Evolutionary conservation across 2,888 invertebrate species (phyloP).

Genomic region (Andrena marginata): DNA sequence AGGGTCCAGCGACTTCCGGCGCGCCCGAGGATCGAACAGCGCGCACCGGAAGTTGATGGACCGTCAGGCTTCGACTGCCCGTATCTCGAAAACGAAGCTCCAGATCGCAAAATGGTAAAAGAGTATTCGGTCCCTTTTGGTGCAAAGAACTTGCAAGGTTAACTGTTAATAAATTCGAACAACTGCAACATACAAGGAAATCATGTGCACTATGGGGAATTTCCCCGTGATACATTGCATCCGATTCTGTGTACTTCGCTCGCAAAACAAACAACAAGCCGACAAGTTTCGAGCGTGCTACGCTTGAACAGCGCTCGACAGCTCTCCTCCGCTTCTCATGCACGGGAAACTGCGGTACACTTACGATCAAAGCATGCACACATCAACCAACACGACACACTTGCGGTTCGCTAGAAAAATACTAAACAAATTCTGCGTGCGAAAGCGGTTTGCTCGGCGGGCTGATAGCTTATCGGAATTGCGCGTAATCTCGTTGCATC

Average conservation of each 20-base stretch:
- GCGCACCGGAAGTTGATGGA: not conserved
- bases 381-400: slow-evolving; percentile 11
- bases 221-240: not conserved
- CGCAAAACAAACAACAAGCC: not conserved
- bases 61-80: not conserved
- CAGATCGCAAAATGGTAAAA: not conserved
- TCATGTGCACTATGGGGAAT: not conserved
- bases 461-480: slow-evolving; percentile 37
- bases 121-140: not conserved
- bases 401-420: slow-evolving; percentile 3
- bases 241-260: no score
- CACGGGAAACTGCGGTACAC: slow-evolving; percentile 13
- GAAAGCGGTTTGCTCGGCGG: slow-evolving; percentile 21
- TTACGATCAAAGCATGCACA: slow-evolving; percentile 34
- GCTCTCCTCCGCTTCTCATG: slow-evolving; percentile 12
- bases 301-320: not conserved
- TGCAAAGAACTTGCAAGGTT: no score
- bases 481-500: slow-evolving; percentile 33
- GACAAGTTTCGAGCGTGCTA: not conserved
- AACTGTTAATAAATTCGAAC: not conserved
- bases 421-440: slow-evolving; percentile 34
- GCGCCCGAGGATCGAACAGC: not conserved
- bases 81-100: not conserved
- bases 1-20: not conserved
- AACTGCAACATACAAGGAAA: not conserved